Conservation (phyloP, 2,888 invertebrate genomes). For the Tetrapedia diversipes region DNA sequence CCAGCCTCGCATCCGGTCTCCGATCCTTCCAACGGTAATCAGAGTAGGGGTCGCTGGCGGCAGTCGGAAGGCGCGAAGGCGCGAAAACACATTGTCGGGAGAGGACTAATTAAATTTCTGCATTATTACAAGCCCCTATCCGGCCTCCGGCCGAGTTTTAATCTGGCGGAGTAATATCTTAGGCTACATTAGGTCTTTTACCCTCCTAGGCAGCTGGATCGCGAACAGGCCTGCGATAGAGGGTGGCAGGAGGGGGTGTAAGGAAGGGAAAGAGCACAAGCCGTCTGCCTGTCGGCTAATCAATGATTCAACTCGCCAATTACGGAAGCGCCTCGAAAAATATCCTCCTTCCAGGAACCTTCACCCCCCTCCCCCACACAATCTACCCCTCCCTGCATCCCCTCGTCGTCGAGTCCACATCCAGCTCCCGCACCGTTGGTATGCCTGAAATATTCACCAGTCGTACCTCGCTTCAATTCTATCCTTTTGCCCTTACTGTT, state of each 20-base stretch:
- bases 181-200: constrained; percentile 75
- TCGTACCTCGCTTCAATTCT: constrained; percentile 63
- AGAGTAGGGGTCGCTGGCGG: constrained; percentile 11
- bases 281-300: constrained; percentile 76
- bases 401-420: constrained; percentile 8
- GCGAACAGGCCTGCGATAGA: constrained; percentile 49
- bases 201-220: constrained; percentile 56
- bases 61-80: constrained; percentile 45
- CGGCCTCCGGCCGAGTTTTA: constrained; percentile 73
- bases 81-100: constrained; percentile 64
- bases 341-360: constrained; percentile 64
- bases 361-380: background rate
- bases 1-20: too few relatives aligned
- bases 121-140: constrained; percentile 63
- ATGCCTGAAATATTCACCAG: constrained; percentile 66
- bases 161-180: constrained; percentile 78
- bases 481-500: constrained; percentile 47
- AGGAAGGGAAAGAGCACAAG: too few relatives aligned
- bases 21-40: constrained; percentile 15
- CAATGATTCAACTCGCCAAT: constrained; percentile 81
- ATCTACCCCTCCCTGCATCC: too few relatives aligned
- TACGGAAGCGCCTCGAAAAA: constrained; percentile 79
- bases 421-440: constrained; percentile 34
- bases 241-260: constrained; percentile 51
- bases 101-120: constrained; percentile 73